A percentile compares a stretch with the other conserved stretches of the same genome.
These are phyloP conservation scores for Burhinus bistriatus DNA, from an alignment of 2,113 vertebrate genomes.

Conservation along the genomic window DNA sequence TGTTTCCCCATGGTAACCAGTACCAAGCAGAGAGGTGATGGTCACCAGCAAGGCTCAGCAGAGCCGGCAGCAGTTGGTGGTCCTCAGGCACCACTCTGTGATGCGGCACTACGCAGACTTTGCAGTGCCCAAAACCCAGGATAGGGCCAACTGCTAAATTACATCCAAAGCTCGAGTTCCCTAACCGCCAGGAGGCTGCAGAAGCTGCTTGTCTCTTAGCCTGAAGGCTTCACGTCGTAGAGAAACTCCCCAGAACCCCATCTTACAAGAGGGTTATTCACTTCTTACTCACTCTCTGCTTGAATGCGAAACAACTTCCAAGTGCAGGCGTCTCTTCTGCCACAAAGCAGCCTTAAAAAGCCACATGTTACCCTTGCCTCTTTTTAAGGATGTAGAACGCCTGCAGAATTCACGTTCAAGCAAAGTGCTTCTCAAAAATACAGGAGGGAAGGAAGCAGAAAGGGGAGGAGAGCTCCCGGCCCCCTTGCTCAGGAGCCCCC, in stretches of 20 bases:
- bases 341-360: background rate
- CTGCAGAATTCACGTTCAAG: background rate
- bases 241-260: background rate
- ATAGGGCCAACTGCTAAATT: background rate
- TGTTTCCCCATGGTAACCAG: background rate
- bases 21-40: background rate
- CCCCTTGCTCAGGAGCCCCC: background rate
- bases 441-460: background rate
- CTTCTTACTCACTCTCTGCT: background rate
- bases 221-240: background rate
- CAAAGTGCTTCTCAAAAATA: background rate
- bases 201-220: background rate
- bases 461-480: background rate
- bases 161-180: background rate
- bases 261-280: background rate
- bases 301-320: background rate
- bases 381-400: background rate
- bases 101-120: background rate
- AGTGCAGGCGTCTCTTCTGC: background rate
- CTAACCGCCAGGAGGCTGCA: background rate
- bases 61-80: background rate
- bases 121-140: background rate
- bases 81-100: background rate
- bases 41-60: background rate
- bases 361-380: background rate